Base-by-base conservation (phyloP, 2,797 vertebrate genomes). In the Rhinichthys osculus region DNA sequence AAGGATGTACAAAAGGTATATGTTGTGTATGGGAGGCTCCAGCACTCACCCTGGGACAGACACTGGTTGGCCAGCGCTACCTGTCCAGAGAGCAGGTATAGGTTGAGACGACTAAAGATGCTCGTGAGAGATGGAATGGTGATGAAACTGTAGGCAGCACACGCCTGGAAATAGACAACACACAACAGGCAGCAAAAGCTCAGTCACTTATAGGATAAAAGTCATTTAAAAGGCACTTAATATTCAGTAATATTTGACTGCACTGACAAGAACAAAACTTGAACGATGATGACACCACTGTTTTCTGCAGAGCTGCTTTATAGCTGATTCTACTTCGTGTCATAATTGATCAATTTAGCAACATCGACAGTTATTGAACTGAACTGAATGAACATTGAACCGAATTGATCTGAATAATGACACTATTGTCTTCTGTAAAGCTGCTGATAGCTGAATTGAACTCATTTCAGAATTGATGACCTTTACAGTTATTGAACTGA, bases 101-200 rank as follows among this genome's bases (percentile, higher is more conserved):
- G 96, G 87, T 96, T 97, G 85, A 99, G 97, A 1, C 97, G 96
- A 0, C 94, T 95, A 92, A 99, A 99, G 94, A 99, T 97, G 67
- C 96, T 95, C 87, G 93, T 96, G 90, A 99, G 95, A 30, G 98
- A 99, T 3, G 98, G 98, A 89, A 99, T 97, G 88, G 98, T 99
- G 91, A 99, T 99, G 94, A 99, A 99, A 89, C 97, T 98, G 94
- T 98, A 99, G 87, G 98, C 98, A 16, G 98, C 98, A 44, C 98
- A 99, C 7, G 98, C 98, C 98, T 99, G 90, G 89, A 72, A 86
- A 54, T 82, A 87, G 17, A 83, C 40, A 27, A 7, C 59, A 62
- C 0, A 76, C 30, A 44, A 19, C 1, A 52, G 30, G 6, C 27
- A 57, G 50, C 54, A 69, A 62, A 23, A 50, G 17, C 44, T 62